Evolutionary conservation across 53 echinoderm and acorn worm genomes (phyloP).

Genomic region (Stichopus horrens): DNA sequence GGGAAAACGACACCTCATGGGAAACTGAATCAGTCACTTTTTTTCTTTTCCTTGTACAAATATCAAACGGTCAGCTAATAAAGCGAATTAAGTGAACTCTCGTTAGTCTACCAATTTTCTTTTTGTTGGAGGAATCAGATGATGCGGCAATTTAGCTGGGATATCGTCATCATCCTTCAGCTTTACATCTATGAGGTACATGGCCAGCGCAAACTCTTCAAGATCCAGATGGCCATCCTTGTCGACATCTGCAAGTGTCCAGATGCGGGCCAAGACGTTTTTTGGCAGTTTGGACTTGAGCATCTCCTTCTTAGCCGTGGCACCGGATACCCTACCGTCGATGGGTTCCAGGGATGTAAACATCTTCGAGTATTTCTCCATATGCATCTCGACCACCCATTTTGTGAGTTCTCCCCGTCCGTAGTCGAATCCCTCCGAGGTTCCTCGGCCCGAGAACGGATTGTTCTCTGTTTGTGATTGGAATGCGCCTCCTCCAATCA

Average conservation of each 20-base stretch:
- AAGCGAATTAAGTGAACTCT: not conserved
- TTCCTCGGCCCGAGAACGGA: constrained; percentile 77
- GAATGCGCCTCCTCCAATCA: constrained; percentile 81
- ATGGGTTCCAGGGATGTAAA: constrained; percentile 71
- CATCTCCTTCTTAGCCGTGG: constrained; percentile 83
- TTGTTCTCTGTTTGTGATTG: constrained; percentile 53
- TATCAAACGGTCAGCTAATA: not conserved
- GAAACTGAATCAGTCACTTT: not conserved
- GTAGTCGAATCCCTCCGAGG: constrained; percentile 81
- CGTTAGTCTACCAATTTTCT: constrained; percentile 51
- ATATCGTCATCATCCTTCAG: constrained; percentile 64
- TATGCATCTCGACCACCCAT: constrained; percentile 73
- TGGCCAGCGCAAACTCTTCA: constrained; percentile 80
- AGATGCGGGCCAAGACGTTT: constrained; percentile 73
- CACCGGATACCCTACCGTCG: constrained; percentile 78
- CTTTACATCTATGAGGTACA: constrained; percentile 77
- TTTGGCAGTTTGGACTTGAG: constrained; percentile 88
- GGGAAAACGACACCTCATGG: not conserved
- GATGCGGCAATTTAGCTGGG: constrained; percentile 66
- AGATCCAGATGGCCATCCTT: constrained; percentile 81
- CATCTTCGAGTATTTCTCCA: constrained; percentile 62
- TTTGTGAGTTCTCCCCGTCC: constrained; percentile 74
- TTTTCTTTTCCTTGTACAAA: not conserved
- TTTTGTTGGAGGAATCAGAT: constrained; percentile 87
- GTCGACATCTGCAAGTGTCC: constrained; percentile 92